These are phyloP conservation scores for Acronicta aceris DNA, from an alignment of 2,888 invertebrate species.

Conservation along the genomic window DNA sequence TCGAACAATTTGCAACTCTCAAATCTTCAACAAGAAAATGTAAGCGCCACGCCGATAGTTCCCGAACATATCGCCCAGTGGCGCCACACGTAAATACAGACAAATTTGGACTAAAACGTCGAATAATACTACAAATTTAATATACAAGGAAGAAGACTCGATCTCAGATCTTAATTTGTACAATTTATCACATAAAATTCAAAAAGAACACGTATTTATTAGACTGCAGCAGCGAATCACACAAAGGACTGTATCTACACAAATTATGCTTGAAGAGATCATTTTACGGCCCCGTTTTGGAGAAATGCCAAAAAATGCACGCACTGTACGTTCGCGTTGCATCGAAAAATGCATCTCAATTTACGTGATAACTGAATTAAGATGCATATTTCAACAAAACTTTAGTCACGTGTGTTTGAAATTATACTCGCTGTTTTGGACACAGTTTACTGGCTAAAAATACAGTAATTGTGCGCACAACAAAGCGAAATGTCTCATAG, in stretches of 20 bases:
- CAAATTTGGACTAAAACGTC: slow-evolving; percentile 75
- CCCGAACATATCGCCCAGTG: slow-evolving; percentile 26
- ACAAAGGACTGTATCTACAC: slow-evolving; percentile 48
- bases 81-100: slow-evolving; percentile 61
- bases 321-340: background rate
- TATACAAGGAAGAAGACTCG: slow-evolving; percentile 78
- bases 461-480: slow-evolving; percentile 28
- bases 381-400: slow-evolving; percentile 24
- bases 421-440: slow-evolving; percentile 21
- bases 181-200: slow-evolving; percentile 85
- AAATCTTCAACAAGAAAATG: slow-evolving; percentile 59
- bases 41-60: slow-evolving; percentile 36
- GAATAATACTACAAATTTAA: slow-evolving; percentile 76
- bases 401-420: slow-evolving; percentile 10
- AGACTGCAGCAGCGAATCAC: slow-evolving; percentile 62
- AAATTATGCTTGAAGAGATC: slow-evolving; percentile 68
- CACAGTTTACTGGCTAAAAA: slow-evolving; percentile 20
- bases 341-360: slow-evolving; percentile 23
- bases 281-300: slow-evolving; percentile 37
- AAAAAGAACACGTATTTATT: slow-evolving; percentile 75
- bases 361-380: too few relatives aligned
- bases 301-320: slow-evolving; percentile 34
- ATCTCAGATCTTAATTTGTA: slow-evolving; percentile 86
- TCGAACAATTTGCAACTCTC: slow-evolving; percentile 43
- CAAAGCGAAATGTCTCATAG: slow-evolving; percentile 27